Evolutionary conservation across 35 echinoderm and acorn worm species (phyloP).

Genomic region (Chiridota heheva): DNA sequence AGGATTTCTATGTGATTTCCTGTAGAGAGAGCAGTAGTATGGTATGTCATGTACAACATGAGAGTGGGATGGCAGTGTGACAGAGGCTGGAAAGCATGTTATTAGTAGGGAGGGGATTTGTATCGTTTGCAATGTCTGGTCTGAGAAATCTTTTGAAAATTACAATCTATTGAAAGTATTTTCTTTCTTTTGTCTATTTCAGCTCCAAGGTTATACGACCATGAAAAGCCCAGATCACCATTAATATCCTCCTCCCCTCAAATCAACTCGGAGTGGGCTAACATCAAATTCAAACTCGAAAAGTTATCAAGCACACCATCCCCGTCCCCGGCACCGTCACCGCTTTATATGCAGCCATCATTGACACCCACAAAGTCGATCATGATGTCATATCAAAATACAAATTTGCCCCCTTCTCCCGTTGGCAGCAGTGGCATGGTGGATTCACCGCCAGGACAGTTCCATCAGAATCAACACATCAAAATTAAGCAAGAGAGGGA

Average conservation of each 20-base stretch:
- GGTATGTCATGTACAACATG: too few relatives aligned
- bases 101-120: too few relatives aligned
- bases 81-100: too few relatives aligned
- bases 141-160: too few relatives aligned
- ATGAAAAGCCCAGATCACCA: conserved; percentile 27
- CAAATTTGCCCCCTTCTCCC: conserved; percentile 20
- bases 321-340: conserved; percentile 33
- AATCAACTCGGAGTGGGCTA: conserved; percentile 35
- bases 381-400: not conserved
- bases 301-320: conserved; percentile 26
- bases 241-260: not conserved
- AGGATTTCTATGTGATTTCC: too few relatives aligned
- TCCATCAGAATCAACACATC: too few relatives aligned
- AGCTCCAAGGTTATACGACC: conserved; percentile 27
- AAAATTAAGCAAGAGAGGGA: conserved; percentile 30
- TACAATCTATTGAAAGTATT: too few relatives aligned
- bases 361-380: not conserved
- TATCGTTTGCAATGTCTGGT: too few relatives aligned
- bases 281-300: conserved; percentile 46
- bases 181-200: not conserved
- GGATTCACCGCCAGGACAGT: conserved; percentile 34
- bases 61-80: too few relatives aligned
- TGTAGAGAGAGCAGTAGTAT: too few relatives aligned
- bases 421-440: conserved; percentile 42
- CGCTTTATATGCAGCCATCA: conserved; percentile 20